These are phyloP conservation scores for Protosalanx chinensis DNA, from an alignment of 2,797 vertebrate genomes.

Conservation along the genomic window DNA sequence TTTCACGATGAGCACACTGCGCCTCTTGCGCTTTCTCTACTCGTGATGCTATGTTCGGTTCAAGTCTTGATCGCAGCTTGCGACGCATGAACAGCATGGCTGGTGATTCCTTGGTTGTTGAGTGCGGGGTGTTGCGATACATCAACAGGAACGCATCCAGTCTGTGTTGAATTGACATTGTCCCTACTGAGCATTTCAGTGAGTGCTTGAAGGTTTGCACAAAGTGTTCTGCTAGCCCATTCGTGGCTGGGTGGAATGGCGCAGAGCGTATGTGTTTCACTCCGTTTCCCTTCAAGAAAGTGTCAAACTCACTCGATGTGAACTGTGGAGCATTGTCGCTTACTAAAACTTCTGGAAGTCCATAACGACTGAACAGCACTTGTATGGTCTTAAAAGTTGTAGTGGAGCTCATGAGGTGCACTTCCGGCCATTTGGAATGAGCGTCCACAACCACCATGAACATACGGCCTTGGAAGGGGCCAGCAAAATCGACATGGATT, in stretches of 20 bases:
- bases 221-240: conserved; percentile 14
- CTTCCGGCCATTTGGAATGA: conserved; percentile 13
- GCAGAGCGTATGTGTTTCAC: conserved; percentile 12
- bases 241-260: conserved; percentile 12
- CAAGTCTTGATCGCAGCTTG: conserved; percentile 4
- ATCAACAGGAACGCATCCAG: conserved; percentile 5
- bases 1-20: too few relatives aligned
- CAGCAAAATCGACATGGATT: conserved; percentile 9
- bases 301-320: not conserved
- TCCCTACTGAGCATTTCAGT: not conserved
- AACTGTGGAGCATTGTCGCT: conserved; percentile 14
- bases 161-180: not conserved
- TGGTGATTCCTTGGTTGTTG: conserved; percentile 4
- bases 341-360: conserved; percentile 15
- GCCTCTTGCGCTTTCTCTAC: not conserved
- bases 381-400: conserved; percentile 9
- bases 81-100: conserved; percentile 2
- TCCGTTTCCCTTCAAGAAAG: conserved; percentile 6
- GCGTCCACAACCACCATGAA: conserved; percentile 8
- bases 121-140: conserved; percentile 3
- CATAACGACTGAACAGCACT: conserved; percentile 5
- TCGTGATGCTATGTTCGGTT: not conserved
- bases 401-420: not conserved
- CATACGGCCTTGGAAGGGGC: conserved; percentile 2
- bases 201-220: conserved; percentile 15